Conservation (phyloP, 2,888 invertebrate species). For the Drosophila parthenogenetica region DNA sequence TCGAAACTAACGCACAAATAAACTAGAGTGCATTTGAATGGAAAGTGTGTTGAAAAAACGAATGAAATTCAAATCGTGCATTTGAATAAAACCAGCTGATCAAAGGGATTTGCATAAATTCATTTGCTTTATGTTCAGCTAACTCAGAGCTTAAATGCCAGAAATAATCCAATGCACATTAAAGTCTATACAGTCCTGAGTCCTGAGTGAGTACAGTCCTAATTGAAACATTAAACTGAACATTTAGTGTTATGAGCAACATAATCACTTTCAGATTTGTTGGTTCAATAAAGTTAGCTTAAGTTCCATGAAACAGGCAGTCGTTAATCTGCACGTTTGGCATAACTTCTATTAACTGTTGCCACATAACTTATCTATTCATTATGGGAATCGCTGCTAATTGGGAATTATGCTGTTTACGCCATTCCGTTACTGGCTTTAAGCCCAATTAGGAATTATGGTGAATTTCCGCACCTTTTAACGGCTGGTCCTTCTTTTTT, state of each 20-base stretch:
- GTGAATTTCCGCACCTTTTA: conserved; percentile 1
- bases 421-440: conserved; percentile 1
- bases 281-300: conserved; percentile 7
- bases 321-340: conserved; percentile 7
- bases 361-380: conserved; percentile 9
- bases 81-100: neutral
- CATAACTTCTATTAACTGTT: conserved; percentile 29
- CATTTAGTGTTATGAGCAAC: conserved; percentile 8
- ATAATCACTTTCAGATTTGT: conserved; percentile 28
- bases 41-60: neutral
- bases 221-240: neutral
- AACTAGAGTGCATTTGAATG: neutral
- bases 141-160: neutral
- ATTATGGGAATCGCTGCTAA: conserved; percentile 35
- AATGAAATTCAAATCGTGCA: neutral
- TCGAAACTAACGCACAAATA: neutral
- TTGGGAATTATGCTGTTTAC: conserved; percentile 29
- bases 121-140: neutral
- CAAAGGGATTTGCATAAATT: neutral
- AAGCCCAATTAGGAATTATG: conserved; percentile 42
- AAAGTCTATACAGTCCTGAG: too few species aligned
- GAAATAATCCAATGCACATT: neutral
- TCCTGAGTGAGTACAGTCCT: neutral
- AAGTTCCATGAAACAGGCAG: neutral
- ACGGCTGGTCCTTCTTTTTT: neutral